These are phyloP conservation scores for Hypothenemus hampei DNA, from an alignment of 1,140 invertebrate genomes.

Conservation along the genomic window DNA sequence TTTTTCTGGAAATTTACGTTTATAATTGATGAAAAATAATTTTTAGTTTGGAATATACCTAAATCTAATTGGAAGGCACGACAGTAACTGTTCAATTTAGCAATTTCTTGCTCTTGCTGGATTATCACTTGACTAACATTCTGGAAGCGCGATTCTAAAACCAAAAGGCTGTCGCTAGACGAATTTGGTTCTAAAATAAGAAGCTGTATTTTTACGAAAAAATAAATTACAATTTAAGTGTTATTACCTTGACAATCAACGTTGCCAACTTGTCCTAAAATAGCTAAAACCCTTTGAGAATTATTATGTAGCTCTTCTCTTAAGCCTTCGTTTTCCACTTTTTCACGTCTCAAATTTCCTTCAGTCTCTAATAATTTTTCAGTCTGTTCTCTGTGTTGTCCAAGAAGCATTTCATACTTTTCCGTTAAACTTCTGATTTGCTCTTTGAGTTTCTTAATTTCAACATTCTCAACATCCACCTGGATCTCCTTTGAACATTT, in stretches of 20 bases:
- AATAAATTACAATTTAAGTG: neutral
- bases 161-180: constrained; percentile 64
- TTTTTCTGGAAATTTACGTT: constrained; percentile 49
- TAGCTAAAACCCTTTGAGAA: constrained; percentile 63
- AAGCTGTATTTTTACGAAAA: too few relatives aligned
- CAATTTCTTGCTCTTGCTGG: constrained; percentile 70
- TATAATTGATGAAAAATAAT: neutral
- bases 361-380: constrained; percentile 50
- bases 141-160: constrained; percentile 68
- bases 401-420: constrained; percentile 39
- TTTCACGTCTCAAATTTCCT: constrained; percentile 56
- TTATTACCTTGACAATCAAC: constrained; percentile 28
- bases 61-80: constrained; percentile 61
- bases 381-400: constrained; percentile 44
- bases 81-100: constrained; percentile 61
- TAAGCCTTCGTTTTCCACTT: constrained; percentile 63
- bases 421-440: constrained; percentile 50
- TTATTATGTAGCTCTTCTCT: constrained; percentile 68
- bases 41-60: constrained; percentile 1
- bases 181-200: constrained; percentile 23
- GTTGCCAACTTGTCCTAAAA: constrained; percentile 49
- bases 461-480: constrained; percentile 59
- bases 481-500: constrained; percentile 54
- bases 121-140: constrained; percentile 68
- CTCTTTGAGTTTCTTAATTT: constrained; percentile 54